Percentiles rank a stretch among this genome's conserved stretches.
Evolutionary conservation across 2,113 vertebrate species (phyloP).

Genomic region (Stigmatopora argus): DNA sequence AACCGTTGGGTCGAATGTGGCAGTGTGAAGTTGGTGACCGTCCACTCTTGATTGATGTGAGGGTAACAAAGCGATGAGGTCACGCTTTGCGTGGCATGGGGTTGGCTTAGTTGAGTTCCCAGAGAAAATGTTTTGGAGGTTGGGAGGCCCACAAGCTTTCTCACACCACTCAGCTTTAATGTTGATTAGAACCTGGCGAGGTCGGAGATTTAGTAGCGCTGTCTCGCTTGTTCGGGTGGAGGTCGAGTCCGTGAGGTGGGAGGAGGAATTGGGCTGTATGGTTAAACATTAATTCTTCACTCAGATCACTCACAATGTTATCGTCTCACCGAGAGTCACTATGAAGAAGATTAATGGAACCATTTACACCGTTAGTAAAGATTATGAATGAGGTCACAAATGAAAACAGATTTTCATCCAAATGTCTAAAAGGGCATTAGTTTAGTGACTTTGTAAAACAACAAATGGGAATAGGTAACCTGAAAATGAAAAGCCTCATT

Average conservation of each 20-base stretch:
- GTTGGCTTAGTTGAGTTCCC: constrained; percentile 23
- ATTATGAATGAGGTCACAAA: constrained; percentile 51
- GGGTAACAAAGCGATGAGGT: constrained; percentile 30
- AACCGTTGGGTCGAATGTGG: constrained; percentile 26
- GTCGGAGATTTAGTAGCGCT: constrained; percentile 55
- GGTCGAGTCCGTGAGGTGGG: constrained; percentile 9
- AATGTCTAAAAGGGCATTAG: constrained; percentile 51
- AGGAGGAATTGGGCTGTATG: constrained; percentile 31
- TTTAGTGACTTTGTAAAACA: constrained; percentile 14
- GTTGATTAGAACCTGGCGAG: constrained; percentile 56
- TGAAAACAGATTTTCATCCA: constrained; percentile 48
- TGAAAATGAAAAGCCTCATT: constrained; percentile 2
- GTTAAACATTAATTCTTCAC: constrained; percentile 63
- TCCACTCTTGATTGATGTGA: constrained; percentile 42
- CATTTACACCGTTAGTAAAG: constrained; percentile 56
- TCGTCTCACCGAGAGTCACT: constrained; percentile 39
- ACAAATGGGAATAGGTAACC: background rate
- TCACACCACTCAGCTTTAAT: constrained; percentile 44
- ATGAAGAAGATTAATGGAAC: constrained; percentile 64
- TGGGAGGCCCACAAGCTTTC: constrained; percentile 47
- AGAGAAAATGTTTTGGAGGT: constrained; percentile 45
- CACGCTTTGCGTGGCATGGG: constrained; percentile 18
- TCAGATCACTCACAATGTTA: constrained; percentile 32
- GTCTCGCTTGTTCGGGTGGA: constrained; percentile 34
- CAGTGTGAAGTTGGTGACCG: constrained; percentile 32